Conservation (phyloP, 2,113 vertebrate species). For the Proteles cristata region DNA sequence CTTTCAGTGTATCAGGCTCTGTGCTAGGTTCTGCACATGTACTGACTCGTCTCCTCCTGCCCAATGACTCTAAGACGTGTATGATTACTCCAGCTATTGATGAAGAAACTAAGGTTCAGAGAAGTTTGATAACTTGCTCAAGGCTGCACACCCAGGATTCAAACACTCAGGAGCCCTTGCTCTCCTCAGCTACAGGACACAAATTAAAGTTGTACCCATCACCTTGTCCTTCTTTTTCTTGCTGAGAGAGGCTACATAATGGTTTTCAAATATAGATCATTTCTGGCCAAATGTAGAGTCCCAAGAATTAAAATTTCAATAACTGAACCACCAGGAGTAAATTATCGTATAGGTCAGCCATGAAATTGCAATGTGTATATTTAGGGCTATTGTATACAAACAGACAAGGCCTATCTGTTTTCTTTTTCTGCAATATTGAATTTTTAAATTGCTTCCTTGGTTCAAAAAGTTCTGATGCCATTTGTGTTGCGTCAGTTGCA, state of each 20-base stretch:
- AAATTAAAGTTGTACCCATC: neutral
- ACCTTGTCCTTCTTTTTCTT: neutral
- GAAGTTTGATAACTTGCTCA: neutral
- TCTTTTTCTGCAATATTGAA: constrained; percentile 11
- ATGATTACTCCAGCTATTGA: neutral
- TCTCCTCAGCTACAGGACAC: neutral
- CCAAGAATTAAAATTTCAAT: constrained; percentile 19
- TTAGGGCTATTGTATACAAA: neutral
- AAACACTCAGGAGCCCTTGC: neutral
- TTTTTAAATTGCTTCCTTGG: constrained; percentile 64
- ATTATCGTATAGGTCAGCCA: constrained; percentile 57
- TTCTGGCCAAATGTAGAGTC: neutral
- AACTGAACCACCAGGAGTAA: constrained; percentile 9
- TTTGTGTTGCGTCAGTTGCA: constrained; percentile 57
- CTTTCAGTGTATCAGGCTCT: neutral
- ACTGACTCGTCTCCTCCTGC: neutral
- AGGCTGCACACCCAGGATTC: neutral
- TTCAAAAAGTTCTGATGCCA: constrained; percentile 57
- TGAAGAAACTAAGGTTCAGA: neutral
- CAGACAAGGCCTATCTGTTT: constrained; percentile 56
- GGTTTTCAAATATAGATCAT: neutral
- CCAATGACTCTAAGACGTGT: neutral
- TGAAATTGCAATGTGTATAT: constrained; percentile 60
- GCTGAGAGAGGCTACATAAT: neutral
- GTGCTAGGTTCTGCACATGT: neutral